These are phyloP conservation scores for Tinamus guttatus DNA, from an alignment of 2,113 vertebrate genomes.

Conservation along the genomic window DNA sequence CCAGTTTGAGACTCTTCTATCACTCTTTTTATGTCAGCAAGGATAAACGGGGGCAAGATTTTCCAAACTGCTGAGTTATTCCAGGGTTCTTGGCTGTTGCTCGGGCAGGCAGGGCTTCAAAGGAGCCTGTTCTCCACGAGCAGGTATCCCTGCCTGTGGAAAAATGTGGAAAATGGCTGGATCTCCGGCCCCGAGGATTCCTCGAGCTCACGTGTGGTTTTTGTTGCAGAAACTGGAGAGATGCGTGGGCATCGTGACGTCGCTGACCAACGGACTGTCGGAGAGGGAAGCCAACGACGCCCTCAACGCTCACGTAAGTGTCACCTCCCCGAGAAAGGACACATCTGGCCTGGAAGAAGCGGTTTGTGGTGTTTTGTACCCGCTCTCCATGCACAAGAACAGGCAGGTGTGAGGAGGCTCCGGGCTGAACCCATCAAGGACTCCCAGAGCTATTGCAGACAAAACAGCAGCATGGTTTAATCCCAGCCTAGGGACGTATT, in stretches of 20 bases:
- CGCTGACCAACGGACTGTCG: constrained; percentile 87
- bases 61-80: neutral
- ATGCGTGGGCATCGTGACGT: constrained; percentile 86
- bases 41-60: neutral
- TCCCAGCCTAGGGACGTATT: accelerated
- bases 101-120: neutral
- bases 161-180: neutral
- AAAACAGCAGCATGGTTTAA: accelerated
- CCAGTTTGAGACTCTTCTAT: neutral
- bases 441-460: no score
- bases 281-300: constrained; percentile 95
- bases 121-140: neutral
- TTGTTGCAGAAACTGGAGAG: constrained; percentile 86
- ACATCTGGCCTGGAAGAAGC: neutral
- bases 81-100: neutral
- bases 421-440: accelerated
- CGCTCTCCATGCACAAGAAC: accelerated
- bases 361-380: accelerated
- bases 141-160: neutral
- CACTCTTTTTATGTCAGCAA: neutral
- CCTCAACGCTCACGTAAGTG: constrained; percentile 91
- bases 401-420: accelerated
- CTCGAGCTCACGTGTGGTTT: accelerated
- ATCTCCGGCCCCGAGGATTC: neutral
- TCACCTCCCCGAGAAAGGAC: accelerated